Percentiles rank a stretch among this genome's conserved stretches.
Evolutionary conservation across 2,888 invertebrate genomes (phyloP).

Genomic region (Sinopyrophorus schimmeli): DNA sequence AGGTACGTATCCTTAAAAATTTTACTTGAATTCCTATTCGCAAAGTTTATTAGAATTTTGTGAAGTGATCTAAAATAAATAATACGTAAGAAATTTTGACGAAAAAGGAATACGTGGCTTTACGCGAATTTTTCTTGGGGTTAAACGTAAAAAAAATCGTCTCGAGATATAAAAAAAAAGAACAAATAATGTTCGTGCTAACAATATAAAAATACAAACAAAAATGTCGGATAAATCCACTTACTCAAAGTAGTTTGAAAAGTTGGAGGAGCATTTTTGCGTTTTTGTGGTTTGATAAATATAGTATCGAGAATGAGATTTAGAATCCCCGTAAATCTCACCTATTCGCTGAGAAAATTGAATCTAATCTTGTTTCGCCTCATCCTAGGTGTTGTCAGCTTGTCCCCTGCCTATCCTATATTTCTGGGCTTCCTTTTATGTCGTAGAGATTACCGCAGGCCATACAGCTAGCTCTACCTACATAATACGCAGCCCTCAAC

Average conservation of each 20-base stretch:
- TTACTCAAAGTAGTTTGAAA: conserved; percentile 11
- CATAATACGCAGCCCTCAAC: conserved; percentile 26
- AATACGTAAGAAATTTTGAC: no score
- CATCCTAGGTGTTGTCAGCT: conserved; percentile 29
- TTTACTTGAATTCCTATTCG: no score
- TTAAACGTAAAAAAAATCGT: no score
- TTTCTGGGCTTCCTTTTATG: conserved; percentile 30
- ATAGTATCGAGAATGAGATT: conserved; percentile 26
- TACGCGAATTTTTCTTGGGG: no score
- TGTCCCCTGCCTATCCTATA: conserved; percentile 26
- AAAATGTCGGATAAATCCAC: not conserved
- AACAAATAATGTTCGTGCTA: no score
- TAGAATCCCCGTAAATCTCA: conserved; percentile 30
- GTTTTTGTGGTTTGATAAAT: conserved; percentile 22
- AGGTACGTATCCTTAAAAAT: no score
- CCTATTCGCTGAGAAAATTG: conserved; percentile 35
- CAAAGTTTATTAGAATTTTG: no score
- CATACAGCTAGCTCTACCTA: conserved; percentile 18
- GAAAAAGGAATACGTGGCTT: no score
- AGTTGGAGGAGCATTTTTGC: conserved; percentile 10
- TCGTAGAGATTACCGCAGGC: conserved; percentile 26
- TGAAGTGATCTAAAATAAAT: no score
- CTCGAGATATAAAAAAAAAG: no score
- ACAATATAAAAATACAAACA: no score
- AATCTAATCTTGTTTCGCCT: conserved; percentile 34